Percentiles rank a stretch among this genome's conserved stretches.
phyloP scores from a whole-genome alignment of 2,797 vertebrate genomes.

The Sebastes aleutianus region DNA sequence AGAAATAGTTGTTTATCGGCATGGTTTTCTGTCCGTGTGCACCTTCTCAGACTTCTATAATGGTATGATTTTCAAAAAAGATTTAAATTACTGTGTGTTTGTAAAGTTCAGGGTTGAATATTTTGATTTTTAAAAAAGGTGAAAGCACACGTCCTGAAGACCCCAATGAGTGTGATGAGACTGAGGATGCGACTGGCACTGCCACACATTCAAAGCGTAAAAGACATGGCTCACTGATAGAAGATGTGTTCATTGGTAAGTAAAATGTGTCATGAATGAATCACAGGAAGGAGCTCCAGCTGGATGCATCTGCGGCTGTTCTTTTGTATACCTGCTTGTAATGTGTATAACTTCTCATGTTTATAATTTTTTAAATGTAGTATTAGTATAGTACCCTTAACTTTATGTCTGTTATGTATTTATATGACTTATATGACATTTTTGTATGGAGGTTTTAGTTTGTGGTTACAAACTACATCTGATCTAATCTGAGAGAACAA shows the following conservation, averaged over 20 bases:
- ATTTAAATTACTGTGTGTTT: neutral
- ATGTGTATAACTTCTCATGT: neutral
- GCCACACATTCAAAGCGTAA: constrained; percentile 40
- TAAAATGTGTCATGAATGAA: neutral
- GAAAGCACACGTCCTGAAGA: constrained; percentile 13
- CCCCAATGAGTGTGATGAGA: neutral
- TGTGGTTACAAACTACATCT: too few relatives aligned
- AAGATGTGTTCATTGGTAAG: constrained; percentile 65
- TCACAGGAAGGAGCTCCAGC: neutral
- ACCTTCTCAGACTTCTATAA: neutral
- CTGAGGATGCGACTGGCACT: neutral
- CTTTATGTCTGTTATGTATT: neutral
- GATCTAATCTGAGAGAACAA: neutral
- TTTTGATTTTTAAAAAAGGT: constrained; percentile 22
- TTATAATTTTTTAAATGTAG: neutral
- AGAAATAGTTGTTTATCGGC: neutral
- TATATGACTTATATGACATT: neutral
- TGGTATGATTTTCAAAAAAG: neutral
- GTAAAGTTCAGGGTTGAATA: neutral
- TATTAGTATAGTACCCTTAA: neutral
- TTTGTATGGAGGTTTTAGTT: neutral
- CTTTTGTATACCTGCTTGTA: neutral
- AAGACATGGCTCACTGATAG: constrained; percentile 40
- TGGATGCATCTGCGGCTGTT: neutral
- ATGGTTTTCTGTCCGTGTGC: neutral